A percentile compares a stretch with the other conserved stretches of the same genome.
Evolutionary conservation across 92 coral and sea anemone genomes (phyloP).

Genomic region (Plumapathes pennacea): DNA sequence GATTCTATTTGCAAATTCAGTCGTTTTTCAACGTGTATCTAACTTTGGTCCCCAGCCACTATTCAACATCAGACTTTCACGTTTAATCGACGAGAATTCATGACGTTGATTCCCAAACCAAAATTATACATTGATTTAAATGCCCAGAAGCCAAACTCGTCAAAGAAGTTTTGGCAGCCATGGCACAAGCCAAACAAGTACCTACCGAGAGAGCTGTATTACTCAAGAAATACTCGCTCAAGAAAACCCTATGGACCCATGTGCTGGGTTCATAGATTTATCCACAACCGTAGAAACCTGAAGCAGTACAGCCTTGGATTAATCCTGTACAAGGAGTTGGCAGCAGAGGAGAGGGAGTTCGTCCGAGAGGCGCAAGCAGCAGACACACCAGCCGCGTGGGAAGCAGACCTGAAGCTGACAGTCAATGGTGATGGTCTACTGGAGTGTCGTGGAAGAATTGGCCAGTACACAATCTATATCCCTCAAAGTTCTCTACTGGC

Average conservation of each 20-base stretch:
- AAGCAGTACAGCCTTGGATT: not conserved
- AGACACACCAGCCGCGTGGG: not conserved
- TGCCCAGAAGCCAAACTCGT: too few relatives aligned
- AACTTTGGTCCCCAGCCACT: too few relatives aligned
- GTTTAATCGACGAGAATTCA: too few relatives aligned
- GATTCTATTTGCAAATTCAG: too few relatives aligned
- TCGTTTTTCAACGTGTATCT: too few relatives aligned
- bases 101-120: too few relatives aligned
- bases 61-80: too few relatives aligned
- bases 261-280: slow-evolving; percentile 9
- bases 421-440: not conserved
- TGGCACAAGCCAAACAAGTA: not conserved
- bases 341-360: not conserved
- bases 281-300: too few relatives aligned
- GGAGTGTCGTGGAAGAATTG: too few relatives aligned
- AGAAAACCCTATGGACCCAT: not conserved
- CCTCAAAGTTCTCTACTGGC: not conserved
- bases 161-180: not conserved
- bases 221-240: not conserved
- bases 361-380: slow-evolving; percentile 10
- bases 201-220: not conserved
- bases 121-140: too few relatives aligned
- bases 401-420: slow-evolving; percentile 3
- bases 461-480: not conserved
- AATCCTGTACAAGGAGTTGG: slow-evolving; percentile 8